Conservation (phyloP, 2,113 vertebrate genomes). For the Poeciliopsis prolifica region DNA sequence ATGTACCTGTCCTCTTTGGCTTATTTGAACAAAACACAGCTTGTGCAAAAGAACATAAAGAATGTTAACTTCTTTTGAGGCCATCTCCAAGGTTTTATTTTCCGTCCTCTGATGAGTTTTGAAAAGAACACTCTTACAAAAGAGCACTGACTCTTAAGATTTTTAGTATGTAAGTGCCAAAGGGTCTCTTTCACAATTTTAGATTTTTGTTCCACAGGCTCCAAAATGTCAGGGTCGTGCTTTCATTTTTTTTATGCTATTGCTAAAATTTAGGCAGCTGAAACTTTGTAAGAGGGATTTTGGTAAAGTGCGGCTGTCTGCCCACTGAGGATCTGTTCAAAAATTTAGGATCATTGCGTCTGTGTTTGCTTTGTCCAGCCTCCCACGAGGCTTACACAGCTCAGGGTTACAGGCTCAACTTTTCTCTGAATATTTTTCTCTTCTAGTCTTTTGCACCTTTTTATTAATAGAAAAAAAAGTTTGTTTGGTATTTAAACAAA, state of each 20-base stretch:
- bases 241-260: conserved; percentile 3
- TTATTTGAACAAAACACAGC: too few species aligned
- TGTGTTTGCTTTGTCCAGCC: conserved; percentile 17
- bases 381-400: conserved; percentile 11
- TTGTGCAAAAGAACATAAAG: background rate
- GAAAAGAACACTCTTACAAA: background rate
- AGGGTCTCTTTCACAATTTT: conserved; percentile 4
- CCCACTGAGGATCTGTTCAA: background rate
- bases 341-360: background rate
- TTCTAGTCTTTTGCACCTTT: background rate
- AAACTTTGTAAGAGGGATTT: background rate
- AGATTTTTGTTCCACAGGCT: conserved; percentile 5
- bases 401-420: background rate
- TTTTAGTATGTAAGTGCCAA: background rate
- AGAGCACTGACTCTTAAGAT: background rate
- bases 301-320: background rate
- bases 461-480: background rate
- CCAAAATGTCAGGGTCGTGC: conserved; percentile 4
- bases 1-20: background rate
- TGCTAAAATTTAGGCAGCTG: background rate
- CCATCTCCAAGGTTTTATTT: conserved; percentile 26
- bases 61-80: background rate
- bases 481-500: background rate
- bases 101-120: background rate
- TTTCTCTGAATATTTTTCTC: background rate